These are phyloP conservation scores for Amblyteles armatorius DNA, from an alignment of 2,888 invertebrate species.

Conservation along the genomic window DNA sequence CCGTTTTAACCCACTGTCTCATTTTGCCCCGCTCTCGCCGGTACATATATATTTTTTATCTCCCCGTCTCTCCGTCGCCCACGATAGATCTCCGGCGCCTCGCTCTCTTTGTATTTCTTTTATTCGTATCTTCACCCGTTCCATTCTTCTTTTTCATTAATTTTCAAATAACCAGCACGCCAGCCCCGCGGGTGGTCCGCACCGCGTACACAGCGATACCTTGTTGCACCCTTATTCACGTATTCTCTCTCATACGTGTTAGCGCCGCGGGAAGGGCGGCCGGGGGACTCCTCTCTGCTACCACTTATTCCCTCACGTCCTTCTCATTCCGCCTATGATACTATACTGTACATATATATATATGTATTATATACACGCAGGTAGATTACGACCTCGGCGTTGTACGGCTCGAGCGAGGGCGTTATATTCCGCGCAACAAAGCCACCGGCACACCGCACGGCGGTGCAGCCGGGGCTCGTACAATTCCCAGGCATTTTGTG, in stretches of 20 bases:
- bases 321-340: conserved; percentile 24
- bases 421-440: conserved; percentile 60
- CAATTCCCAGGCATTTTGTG: conserved; percentile 53
- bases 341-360: conserved; percentile 1
- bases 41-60: too few species aligned
- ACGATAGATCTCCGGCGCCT: too few species aligned
- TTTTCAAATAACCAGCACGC: conserved; percentile 67
- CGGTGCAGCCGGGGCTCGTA: conserved; percentile 7
- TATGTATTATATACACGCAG: conserved; percentile 11
- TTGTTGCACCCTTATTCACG: conserved; percentile 52
- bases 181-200: conserved; percentile 53
- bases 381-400: conserved; percentile 30
- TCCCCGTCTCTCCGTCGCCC: too few species aligned
- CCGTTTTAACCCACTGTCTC: too few species aligned
- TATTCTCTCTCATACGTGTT: conserved; percentile 34
- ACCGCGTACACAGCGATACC: conserved; percentile 32
- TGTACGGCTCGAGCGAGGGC: conserved; percentile 28
- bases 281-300: conserved; percentile 6
- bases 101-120: conserved; percentile 36
- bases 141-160: conserved; percentile 59
- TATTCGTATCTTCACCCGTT: conserved; percentile 4
- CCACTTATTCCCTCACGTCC: conserved; percentile 25
- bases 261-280: conserved; percentile 42
- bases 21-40: too few species aligned
- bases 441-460: conserved; percentile 30